Evolutionary conservation across 2,888 invertebrate genomes (phyloP), one percentile per base, ranked within the genome.

Genomic region (Agriopis leucophaearia): DNA sequence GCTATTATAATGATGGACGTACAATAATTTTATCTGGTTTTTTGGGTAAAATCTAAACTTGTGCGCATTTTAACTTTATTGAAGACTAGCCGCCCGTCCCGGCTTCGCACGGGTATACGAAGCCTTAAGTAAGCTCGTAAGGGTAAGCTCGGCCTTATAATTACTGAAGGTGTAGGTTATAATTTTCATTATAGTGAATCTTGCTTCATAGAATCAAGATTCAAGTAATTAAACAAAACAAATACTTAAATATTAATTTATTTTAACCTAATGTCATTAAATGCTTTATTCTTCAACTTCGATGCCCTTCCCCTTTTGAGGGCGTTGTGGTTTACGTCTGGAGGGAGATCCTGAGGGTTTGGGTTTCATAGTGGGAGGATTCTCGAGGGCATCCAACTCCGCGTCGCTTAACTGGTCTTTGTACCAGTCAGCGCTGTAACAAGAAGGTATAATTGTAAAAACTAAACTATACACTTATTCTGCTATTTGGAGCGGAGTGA

Each of bases 391-490:
- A 0, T 96, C 96, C 66, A 98, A 87, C 85, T 97, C 96, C 48
- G 96, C 96, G 72, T 97, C 97, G 9, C 97, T 97, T 79, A 98
- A 89, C 74, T 96, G 96, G 50, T 95, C 98, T 85, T 97, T 97
- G 93, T 98, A 98, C 97, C 98, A 98, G 82, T 98, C 98, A 76
- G 96, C 96, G 88, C 98, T 98, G 89, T n/a, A 94, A 78, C 6
- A 8, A 52, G 45, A 18, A 35, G 61, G 38, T 16, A 12, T 16
- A 15, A 4, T 54, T 54, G 50, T 50, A 27, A 35, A 48, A 48
- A 48, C 48, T 27, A 27, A 27, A n/a, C n/a, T n/a, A n/a, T n/a
- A n/a, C n/a, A n/a, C n/a, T n/a, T n/a, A n/a, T n/a, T n/a, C n/a
- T n/a, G n/a, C n/a, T n/a, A n/a, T n/a, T n/a, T n/a, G n/a, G n/a